Evolutionary conservation across 2,888 invertebrate species (phyloP), one percentile per base, ranked within the genome.

Genomic region (Tenthredo mesomela): DNA sequence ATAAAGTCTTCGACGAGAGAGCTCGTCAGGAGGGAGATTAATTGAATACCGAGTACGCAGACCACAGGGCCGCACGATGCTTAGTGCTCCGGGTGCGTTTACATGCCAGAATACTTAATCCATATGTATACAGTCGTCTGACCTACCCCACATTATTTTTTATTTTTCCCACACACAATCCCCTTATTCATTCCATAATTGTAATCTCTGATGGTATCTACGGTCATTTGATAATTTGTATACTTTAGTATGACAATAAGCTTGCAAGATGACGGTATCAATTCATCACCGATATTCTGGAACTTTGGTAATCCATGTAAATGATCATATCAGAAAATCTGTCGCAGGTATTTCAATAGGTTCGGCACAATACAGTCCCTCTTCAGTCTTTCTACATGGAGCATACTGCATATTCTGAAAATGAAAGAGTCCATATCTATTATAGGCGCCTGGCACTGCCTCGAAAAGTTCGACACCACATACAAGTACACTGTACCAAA

Each of bases 11-110:
- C n/a, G 65, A 43, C 85, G 84, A 85, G 85, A 86, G 87, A 86
- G 86, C 87, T 86, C 85, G 85, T 85, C 86, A 84, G 80, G 85
- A 86, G 85, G 86, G 86, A 86, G 87, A 88, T 88, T 88, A 87
- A 90, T 87, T 86, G 86, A 87, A 88, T 88, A 86, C 77, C 87
- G 43, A 73, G 85, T 83, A 86, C 86, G 84, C 73, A 85, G 40
- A 67, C 84, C 80, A 61, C 86, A 84, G 86, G 86, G 87, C 84
- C 86, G 87, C 85, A 85, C n/a, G 18, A 58, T 75, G 12, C 37
- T 82, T 29, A 25, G 7, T 37, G 7, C 37, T 37, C 7, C 37
- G 67, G 67, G 43, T 47, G 47, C 67, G 5, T 67, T 67, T 50
- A 12, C 82, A 70, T 5, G 12, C 33, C 47, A 37, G 40, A 21